Evolutionary conservation across 2,113 vertebrate genomes (phyloP), one percentile per base, ranked within the genome.

Genomic region (Hipposideros armiger): DNA sequence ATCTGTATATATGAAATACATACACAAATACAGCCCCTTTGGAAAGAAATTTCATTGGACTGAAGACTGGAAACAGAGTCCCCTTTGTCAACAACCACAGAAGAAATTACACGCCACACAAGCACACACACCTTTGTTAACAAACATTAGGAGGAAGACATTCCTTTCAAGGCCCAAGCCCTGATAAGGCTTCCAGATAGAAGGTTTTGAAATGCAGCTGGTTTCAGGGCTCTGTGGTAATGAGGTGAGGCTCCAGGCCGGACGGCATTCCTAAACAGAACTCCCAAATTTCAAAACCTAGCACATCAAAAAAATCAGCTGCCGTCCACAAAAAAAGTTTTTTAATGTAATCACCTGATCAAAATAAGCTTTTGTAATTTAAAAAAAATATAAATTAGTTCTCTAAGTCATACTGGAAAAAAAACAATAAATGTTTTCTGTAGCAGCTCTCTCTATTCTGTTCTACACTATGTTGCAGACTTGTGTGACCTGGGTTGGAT

Each of bases 141-240:
- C 73, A 58, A 64, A 98, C 96, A 56, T 42, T 8, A 81, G 91
- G 89, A 94, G 50, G 91, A 94, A 90, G 89, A 84, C 98, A 98
- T 98, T 98, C 98, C 98, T 98, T 90, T 97, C 92, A 86, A 98
- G 97, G 96, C 97, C 97, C 95, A 77, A 67, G 77, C 94, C 97
- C 97, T 96, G 97, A 98, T 97, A 94, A 92, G 91, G 91, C 97
- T 95, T 98, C 97, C 98, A 98, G 76, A 95, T 87, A 92, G 42
- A 83, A 80, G 97, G 95, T 97, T 96, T 95, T 88, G 93, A 98
- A 98, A 97, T 66, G 82, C 72, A 80, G 58, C 1, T 32, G 96
- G 97, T 95, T 92, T 93, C 95, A 96, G 90, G 67, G 70, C 56
- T 94, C 97, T 95, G 96, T 87, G 91, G 96, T 54, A 98, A 97